Percentiles rank a stretch among this genome's conserved stretches.
phyloP scores from a whole-genome alignment of 2,113 vertebrate genomes.

The Coreoperca whiteheadi region DNA sequence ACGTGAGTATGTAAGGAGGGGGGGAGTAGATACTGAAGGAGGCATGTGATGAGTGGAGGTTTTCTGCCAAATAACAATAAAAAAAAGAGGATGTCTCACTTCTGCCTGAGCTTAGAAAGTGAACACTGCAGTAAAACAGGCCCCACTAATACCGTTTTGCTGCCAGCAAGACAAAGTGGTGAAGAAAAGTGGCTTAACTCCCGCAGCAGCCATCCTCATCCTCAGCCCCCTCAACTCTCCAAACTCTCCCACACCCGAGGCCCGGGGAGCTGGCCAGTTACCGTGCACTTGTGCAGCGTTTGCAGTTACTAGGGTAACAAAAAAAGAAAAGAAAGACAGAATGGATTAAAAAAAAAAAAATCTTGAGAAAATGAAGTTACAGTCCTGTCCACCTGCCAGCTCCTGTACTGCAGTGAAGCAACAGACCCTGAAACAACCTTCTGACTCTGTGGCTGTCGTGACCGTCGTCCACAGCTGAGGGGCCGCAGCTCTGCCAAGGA shows the following conservation, averaged over 20 bases:
- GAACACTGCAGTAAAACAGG: conserved; percentile 73
- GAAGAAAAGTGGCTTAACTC: conserved; percentile 60
- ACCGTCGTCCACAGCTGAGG: conserved; percentile 36
- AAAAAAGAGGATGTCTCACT: conserved; percentile 71
- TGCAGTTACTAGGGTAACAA: conserved; percentile 61
- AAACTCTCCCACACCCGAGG: conserved; percentile 50
- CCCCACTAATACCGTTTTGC: conserved; percentile 62
- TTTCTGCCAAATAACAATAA: conserved; percentile 68
- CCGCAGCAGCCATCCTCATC: conserved; percentile 55
- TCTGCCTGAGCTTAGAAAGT: conserved; percentile 58
- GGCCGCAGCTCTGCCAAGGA: conserved; percentile 29
- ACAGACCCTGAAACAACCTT: conserved; percentile 69
- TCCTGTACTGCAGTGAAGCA: conserved; percentile 61
- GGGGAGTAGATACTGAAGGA: conserved; percentile 36
- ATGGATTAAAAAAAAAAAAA: conserved; percentile 20
- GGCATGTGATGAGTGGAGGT: conserved; percentile 59
- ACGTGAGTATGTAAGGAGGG: conserved; percentile 6
- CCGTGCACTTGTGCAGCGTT: conserved; percentile 62
- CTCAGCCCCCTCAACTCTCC: conserved; percentile 51
- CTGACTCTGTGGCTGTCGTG: conserved; percentile 48
- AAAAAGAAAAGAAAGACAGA: neutral
- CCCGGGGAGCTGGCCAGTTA: conserved; percentile 45
- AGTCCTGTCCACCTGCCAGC: conserved; percentile 65
- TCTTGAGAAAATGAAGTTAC: conserved; percentile 60
- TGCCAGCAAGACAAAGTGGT: conserved; percentile 73